Evolutionary conservation across 2,797 vertebrate species (phyloP), one percentile per base, ranked within the genome.

Genomic region (Sebastolobus alascanus): DNA sequence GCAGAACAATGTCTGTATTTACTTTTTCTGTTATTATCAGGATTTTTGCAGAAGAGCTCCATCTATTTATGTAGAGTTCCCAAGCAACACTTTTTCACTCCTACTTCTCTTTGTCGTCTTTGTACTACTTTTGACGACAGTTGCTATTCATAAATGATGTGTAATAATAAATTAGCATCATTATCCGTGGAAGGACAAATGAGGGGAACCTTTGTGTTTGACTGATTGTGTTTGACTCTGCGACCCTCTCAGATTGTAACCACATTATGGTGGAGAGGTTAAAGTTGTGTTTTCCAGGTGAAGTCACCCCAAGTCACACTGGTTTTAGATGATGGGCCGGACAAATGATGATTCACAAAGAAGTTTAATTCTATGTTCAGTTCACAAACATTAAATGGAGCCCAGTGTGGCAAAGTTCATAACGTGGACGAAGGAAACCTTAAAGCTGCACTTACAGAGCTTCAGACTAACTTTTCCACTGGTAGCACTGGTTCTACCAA

Each of bases 1-100:
- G 87, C 85, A 86, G 80, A 86, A 87, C 84, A 85, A 86, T 80
- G 84, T 85, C 73, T 85, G 65, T 90, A 77, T 89, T 90, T 87
- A 81, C 77, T 87, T 90, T 67, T 82, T 82, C 61, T 76, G 60
- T 82, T 80, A 72, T 79, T 76, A 79, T 86, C 64, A 46, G 20
- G 43, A 20, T 85, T 85, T 88, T 66, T 82, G 65, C 72, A 79
- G 66, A 60, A 55, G 60, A 76, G 11, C 52, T 73, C 25, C 8
- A 12, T 84, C 67, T 80, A 81, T 85, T 85, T 80, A 79, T 80
- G 66, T 70, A 4, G 27, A 50, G 31, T 50, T 64, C 56, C n/a
- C n/a, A 63, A 22, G 56, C 66, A 73, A 64, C 18, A 25, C 67
- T 78, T 80, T 56, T 58, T 46, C 63, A 81, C 20, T 74, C 33